These are phyloP conservation scores for Rhagium mordax DNA, from an alignment of 2,888 invertebrate species.

Conservation along the genomic window DNA sequence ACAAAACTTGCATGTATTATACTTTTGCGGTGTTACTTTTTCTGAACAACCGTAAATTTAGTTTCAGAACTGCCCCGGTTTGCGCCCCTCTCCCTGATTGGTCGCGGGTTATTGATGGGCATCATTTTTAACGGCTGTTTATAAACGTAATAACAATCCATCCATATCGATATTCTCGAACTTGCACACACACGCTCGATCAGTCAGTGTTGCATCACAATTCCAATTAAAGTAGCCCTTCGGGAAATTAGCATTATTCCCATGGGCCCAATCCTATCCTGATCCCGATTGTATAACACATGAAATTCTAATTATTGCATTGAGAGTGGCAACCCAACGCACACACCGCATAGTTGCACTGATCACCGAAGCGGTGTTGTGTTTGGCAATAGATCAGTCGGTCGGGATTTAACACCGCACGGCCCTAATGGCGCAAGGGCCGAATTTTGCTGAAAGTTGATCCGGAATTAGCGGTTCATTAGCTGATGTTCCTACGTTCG, in stretches of 20 bases:
- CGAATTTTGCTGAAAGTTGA: not conserved
- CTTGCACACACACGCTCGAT: slow-evolving; percentile 14
- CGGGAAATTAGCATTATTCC: slow-evolving; percentile 56
- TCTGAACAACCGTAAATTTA: no score
- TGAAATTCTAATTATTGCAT: slow-evolving; percentile 57
- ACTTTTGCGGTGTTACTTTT: no score
- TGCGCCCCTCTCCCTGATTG: not conserved
- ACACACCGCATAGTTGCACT: slow-evolving; percentile 11
- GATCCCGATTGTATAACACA: slow-evolving; percentile 56
- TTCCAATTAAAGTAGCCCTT: slow-evolving; percentile 58
- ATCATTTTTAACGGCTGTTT: not conserved
- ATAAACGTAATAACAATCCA: slow-evolving; percentile 27
- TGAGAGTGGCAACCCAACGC: slow-evolving; percentile 38
- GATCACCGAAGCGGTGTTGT: not conserved
- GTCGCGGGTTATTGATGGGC: not conserved
- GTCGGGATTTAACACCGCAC: not conserved
- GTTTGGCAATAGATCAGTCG: not conserved
- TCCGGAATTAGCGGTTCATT: not conserved
- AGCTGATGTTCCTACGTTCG: no score
- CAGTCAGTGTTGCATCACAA: slow-evolving; percentile 37
- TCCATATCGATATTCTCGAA: slow-evolving; percentile 19
- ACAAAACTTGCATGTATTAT: no score
- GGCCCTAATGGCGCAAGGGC: not conserved
- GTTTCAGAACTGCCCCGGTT: no score
- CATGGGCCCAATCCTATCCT: slow-evolving; percentile 54